These are phyloP conservation scores for Trematomus loennbergii DNA, from an alignment of 2,113 vertebrate species.

Conservation along the genomic window DNA sequence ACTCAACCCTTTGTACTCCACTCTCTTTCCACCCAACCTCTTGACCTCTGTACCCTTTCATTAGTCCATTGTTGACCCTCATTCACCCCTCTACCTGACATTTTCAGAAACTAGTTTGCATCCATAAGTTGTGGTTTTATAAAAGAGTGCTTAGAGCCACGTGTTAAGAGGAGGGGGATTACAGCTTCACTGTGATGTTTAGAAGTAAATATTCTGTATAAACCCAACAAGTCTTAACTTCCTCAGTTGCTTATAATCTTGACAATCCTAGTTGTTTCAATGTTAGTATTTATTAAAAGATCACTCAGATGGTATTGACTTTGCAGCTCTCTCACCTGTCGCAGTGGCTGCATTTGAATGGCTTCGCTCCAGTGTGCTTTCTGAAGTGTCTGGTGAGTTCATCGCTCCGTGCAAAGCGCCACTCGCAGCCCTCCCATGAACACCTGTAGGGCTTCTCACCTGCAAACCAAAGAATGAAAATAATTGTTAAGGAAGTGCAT, in stretches of 20 bases:
- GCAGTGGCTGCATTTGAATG: constrained; percentile 99
- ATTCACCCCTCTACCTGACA: not conserved
- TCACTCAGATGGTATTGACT: too few species aligned
- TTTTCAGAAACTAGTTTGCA: constrained; percentile 6
- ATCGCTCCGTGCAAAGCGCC: constrained; percentile 98
- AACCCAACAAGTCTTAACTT: not conserved
- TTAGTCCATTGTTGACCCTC: constrained; percentile 23
- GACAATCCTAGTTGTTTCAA: not conserved
- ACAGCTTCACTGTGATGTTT: not conserved
- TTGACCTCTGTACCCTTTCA: constrained; percentile 10
- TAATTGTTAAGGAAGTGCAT: not conserved
- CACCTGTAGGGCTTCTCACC: constrained; percentile 99
- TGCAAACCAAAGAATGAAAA: constrained; percentile 57
- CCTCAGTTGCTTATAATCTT: not conserved
- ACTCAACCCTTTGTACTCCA: not conserved
- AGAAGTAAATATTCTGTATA: not conserved
- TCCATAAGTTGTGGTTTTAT: not conserved
- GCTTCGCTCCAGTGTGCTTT: constrained; percentile 99
- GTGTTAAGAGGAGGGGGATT: not conserved
- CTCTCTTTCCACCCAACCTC: constrained; percentile 14
- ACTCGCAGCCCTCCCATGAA: constrained; percentile 98
- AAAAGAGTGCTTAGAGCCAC: not conserved
- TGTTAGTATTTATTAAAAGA: not conserved
- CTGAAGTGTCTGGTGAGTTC: constrained; percentile 99
- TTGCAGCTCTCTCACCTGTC: constrained; percentile 88